Evolutionary conservation across 1,140 invertebrate genomes (phyloP).

Genomic region (Nasonia vitripennis): DNA sequence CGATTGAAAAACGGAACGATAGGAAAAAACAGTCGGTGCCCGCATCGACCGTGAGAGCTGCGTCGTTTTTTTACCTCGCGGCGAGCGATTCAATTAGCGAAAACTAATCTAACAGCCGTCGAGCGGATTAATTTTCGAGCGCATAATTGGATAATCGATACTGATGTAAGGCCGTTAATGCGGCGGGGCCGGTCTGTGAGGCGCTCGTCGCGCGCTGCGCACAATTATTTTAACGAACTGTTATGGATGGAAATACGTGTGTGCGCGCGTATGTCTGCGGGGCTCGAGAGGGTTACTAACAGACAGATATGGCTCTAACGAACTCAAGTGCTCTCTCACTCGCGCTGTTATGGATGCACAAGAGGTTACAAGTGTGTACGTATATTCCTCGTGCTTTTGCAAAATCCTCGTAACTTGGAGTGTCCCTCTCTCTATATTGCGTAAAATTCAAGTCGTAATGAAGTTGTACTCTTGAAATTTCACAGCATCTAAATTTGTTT

Average conservation of each 20-base stretch:
- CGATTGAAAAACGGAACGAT: not conserved
- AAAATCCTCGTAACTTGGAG: too few species aligned
- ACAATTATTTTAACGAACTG: too few species aligned
- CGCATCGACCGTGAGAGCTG: not conserved
- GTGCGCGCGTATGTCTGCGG: too few species aligned
- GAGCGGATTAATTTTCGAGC: constrained; percentile 41
- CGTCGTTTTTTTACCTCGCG: not conserved
- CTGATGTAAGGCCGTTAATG: constrained; percentile 42
- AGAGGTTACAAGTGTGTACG: too few species aligned
- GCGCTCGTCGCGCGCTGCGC: too few species aligned
- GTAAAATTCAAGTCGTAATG: too few species aligned
- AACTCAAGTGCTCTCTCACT: not conserved
- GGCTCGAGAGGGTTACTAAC: too few species aligned
- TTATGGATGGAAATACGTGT: too few species aligned
- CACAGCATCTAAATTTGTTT: too few species aligned
- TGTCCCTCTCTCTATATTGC: too few species aligned
- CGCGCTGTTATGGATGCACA: too few species aligned
- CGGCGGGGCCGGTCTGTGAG: constrained; percentile 24
- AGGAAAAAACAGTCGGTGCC: not conserved
- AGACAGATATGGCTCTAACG: not conserved
- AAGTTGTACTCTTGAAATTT: too few species aligned
- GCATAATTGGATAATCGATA: constrained; percentile 52
- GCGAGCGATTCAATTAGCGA: constrained; percentile 20
- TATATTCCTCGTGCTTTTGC: not conserved
- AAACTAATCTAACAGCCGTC: constrained; percentile 11